A percentile compares a stretch with the other conserved stretches of the same genome.
Evolutionary conservation across 2,888 invertebrate species (phyloP).

Genomic region (Bellardia pandia): DNA sequence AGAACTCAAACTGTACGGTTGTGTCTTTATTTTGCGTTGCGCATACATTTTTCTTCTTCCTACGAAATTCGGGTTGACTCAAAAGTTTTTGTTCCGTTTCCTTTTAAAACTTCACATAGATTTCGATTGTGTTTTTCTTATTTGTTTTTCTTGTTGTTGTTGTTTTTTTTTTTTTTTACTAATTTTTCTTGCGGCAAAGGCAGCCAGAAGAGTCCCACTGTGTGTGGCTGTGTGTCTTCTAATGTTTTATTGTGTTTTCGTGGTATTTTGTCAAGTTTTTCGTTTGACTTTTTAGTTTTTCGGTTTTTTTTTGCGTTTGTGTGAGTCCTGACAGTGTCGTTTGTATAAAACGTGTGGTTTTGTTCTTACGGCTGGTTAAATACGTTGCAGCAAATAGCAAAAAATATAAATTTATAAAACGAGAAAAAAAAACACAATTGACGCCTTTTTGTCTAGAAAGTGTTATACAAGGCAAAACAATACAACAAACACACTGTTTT

Average conservation of each 20-base stretch:
- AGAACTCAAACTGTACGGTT: conserved; percentile 67
- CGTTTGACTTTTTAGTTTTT: conserved; percentile 21
- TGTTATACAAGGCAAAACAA: conserved; percentile 48
- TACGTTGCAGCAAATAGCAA: conserved; percentile 35
- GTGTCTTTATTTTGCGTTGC: conserved; percentile 39
- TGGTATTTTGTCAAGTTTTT: conserved; percentile 5
- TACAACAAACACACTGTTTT: background rate
- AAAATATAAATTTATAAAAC: background rate
- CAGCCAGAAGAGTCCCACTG: background rate
- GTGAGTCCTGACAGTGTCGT: conserved; percentile 36
- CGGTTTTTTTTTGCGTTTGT: conserved; percentile 11
- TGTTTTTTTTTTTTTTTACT: too few relatives aligned
- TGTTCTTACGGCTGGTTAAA: conserved; percentile 63
- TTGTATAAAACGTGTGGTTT: conserved; percentile 60
- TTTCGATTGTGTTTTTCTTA: conserved; percentile 1
- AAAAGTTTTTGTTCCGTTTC: conserved; percentile 12
- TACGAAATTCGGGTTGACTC: conserved; percentile 49
- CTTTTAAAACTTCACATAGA: background rate
- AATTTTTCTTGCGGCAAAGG: background rate
- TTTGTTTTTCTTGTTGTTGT: background rate
- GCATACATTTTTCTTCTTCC: conserved; percentile 13
- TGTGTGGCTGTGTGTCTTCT: background rate
- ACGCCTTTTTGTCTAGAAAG: conserved; percentile 69
- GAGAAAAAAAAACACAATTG: conserved; percentile 37
- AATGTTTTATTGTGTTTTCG: conserved; percentile 14